phyloP scores from a whole-genome alignment of 1,140 invertebrate species.

The Hylaeus volcanicus region DNA sequence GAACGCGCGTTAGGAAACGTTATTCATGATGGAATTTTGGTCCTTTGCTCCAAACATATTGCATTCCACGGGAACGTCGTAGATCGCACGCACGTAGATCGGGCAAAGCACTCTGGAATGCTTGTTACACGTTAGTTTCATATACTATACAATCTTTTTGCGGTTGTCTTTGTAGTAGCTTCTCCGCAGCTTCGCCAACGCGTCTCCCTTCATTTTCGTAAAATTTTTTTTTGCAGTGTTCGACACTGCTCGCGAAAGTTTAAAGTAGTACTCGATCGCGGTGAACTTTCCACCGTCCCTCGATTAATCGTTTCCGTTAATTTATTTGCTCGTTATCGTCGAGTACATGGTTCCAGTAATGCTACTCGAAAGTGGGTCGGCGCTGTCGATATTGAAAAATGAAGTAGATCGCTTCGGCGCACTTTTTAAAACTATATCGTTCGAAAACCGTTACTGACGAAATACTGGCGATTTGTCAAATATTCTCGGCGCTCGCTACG shows the following conservation, averaged over 20 bases:
- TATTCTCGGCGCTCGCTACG: too few relatives aligned
- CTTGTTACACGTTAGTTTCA: too few relatives aligned
- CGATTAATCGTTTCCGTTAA: neutral
- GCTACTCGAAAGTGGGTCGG: neutral
- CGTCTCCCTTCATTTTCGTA: too few relatives aligned
- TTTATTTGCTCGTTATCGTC: slow-evolving; percentile 6
- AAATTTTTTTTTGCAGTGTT: too few relatives aligned
- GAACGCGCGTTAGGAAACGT: neutral
- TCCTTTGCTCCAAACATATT: neutral
- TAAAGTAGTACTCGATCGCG: neutral
- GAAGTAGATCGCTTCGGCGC: neutral
- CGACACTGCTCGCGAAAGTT: neutral
- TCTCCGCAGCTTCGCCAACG: too few relatives aligned
- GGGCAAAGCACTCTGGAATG: neutral
- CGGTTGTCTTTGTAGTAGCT: neutral
- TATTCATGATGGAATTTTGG: neutral
- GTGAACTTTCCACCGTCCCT: neutral
- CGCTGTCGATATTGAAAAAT: slow-evolving; percentile 12
- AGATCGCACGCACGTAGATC: neutral
- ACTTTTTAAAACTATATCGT: neutral
- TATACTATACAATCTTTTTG: neutral
- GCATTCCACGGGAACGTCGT: neutral
- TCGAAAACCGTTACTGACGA: neutral
- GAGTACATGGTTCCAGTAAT: neutral
- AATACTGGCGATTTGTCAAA: neutral